These are phyloP conservation scores for Athrips mouffetella DNA, from an alignment of 2,888 invertebrate species.

Conservation along the genomic window DNA sequence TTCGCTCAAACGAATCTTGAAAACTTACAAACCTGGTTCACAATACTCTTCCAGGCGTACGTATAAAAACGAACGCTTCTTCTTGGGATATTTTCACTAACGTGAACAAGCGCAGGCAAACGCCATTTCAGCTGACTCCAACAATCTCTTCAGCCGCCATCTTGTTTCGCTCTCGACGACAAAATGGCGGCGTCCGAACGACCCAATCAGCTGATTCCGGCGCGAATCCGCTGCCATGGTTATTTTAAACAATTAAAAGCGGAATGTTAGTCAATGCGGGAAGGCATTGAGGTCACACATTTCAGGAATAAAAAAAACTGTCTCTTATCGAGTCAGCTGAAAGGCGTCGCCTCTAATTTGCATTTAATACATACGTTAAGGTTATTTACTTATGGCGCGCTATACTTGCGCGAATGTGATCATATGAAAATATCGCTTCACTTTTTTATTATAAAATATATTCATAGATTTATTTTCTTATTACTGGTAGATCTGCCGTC, in stretches of 20 bases:
- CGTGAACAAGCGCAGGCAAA: constrained; percentile 35
- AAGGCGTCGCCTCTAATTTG: constrained; percentile 44
- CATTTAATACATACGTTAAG: constrained; percentile 56
- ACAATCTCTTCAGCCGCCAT: constrained; percentile 43
- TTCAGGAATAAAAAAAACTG: constrained; percentile 48
- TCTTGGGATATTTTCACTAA: too few species aligned
- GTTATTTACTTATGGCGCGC: constrained; percentile 47
- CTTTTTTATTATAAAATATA: constrained; percentile 49
- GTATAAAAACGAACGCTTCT: constrained; percentile 29
- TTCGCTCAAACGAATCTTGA: constrained; percentile 41
- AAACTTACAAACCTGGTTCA: constrained; percentile 35
- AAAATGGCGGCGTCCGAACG: constrained; percentile 62
- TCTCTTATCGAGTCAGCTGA: constrained; percentile 37
- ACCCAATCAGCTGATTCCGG: constrained; percentile 63
- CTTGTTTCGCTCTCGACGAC: constrained; percentile 30
- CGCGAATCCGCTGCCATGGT: constrained; percentile 59
- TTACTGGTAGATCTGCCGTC: constrained; percentile 62
- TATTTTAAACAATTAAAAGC: constrained; percentile 42
- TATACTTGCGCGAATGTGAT: constrained; percentile 61
- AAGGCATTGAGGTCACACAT: constrained; percentile 58
- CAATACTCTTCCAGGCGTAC: constrained; percentile 53
- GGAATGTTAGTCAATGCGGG: constrained; percentile 63
- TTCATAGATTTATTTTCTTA: constrained; percentile 55
- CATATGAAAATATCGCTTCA: constrained; percentile 59
- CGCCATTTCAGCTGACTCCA: constrained; percentile 43